Evolutionary conservation across 2,797 vertebrate genomes (phyloP), one percentile per base, ranked within the genome.

Genomic region (Perodicticus potto): DNA sequence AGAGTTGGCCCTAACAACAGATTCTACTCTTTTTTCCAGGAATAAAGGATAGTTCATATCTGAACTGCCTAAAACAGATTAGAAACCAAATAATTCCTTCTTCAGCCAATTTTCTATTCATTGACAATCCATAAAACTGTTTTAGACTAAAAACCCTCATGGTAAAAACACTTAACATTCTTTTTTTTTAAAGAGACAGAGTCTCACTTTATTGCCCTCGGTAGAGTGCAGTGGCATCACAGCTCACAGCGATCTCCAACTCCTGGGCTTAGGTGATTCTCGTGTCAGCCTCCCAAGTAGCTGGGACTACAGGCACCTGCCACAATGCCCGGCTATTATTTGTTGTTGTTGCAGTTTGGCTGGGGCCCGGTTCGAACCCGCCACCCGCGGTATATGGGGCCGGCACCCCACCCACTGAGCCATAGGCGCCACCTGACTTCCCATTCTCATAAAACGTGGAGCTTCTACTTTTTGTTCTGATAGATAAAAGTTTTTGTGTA

Each of bases 61-160:
- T 45, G 53, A 93, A 91, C 14, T 86, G 69, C 93, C 72, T 78
- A 17, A 94, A 84, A 89, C 1, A 86, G 45, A 81, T 4, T 19
- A 89, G 40, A 45, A 61, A 9, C 22, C 32, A 86, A 94, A 80
- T 57, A 74, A 91, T 13, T 59, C 37, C 40, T 90, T 80, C 32
- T 76, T 89, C 49, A 53, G 25, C 43, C 40, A 91, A 59, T 17
- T 85, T 27, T 69, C 45, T 49, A 14, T 43, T 82, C n/a, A 45
- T 0, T 43, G 63, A 78, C 69, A 78, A 91, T 5, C 32, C 29
- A 73, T 29, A 86, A 73, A 65, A 5, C n/a, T 20, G 27, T 67
- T 57, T 78, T 29, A 88, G 29, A 80, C 53, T n/a, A n/a, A 82
- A 96, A 92, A 65, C 11, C 6, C 61, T 80, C 19, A 12, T 13